A percentile compares a stretch with the other conserved stretches of the same genome.
phyloP scores from a whole-genome alignment of 2,113 vertebrate genomes.

The Brachypodius melanocephalos region DNA sequence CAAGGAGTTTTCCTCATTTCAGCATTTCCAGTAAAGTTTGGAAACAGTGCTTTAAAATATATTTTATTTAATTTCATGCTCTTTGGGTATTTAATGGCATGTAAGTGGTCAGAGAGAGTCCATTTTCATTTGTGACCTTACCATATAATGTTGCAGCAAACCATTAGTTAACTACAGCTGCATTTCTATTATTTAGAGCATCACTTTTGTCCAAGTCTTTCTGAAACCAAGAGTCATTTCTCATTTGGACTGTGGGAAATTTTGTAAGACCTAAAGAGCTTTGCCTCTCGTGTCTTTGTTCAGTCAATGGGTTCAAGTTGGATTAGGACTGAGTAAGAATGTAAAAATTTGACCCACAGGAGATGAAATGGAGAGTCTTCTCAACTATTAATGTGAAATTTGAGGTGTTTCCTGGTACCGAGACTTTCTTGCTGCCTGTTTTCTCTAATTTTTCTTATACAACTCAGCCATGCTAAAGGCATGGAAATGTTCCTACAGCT shows the following conservation, averaged over 20 bases:
- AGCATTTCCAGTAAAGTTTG: neutral
- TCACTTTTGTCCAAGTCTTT: neutral
- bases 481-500: neutral
- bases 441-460: neutral
- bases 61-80: neutral
- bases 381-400: neutral
- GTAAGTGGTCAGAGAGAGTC: neutral
- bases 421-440: neutral
- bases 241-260: neutral
- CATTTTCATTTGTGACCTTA: neutral
- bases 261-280: neutral
- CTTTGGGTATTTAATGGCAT: neutral
- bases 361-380: neutral
- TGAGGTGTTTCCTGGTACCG: neutral
- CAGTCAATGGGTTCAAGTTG: neutral
- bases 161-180: neutral
- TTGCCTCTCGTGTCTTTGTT: neutral
- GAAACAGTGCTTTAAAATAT: neutral
- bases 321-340: neutral
- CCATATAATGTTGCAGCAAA: neutral
- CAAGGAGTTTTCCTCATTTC: neutral
- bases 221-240: neutral
- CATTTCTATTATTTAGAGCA: neutral
- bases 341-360: neutral
- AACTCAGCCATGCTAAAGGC: neutral